Percentiles rank a stretch among this genome's conserved stretches.
These are phyloP conservation scores for Drosophila paranaensis DNA, from an alignment of 2,888 invertebrate species.

Conservation along the genomic window DNA sequence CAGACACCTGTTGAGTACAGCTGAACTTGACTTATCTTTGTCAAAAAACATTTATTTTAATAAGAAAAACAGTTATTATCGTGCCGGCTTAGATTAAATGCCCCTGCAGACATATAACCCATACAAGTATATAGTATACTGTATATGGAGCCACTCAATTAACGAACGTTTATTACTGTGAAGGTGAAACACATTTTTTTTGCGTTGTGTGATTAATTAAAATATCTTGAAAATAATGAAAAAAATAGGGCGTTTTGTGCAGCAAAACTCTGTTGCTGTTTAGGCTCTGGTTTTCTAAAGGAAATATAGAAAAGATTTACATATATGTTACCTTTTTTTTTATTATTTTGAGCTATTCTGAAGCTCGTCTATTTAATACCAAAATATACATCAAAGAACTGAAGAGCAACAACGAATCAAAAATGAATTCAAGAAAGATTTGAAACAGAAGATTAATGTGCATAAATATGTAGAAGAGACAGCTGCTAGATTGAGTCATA, in stretches of 20 bases:
- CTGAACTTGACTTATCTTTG: constrained; percentile 5
- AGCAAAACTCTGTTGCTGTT: not conserved
- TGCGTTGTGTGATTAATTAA: not conserved
- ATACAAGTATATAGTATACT: not conserved
- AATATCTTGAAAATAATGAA: not conserved
- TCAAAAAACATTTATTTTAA: constrained; percentile 10
- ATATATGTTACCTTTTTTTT: too few species aligned
- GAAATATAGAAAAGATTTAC: not conserved
- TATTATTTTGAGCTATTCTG: not conserved
- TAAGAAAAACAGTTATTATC: constrained; percentile 15
- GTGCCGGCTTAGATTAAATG: constrained; percentile 11
- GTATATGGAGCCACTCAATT: not conserved
- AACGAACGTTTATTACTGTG: constrained; percentile 1
- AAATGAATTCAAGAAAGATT: constrained; percentile 1
- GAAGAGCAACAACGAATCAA: not conserved
- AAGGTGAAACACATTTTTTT: not conserved
- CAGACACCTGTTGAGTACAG: constrained; percentile 9
- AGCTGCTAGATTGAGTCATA: not conserved
- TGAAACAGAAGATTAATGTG: not conserved
- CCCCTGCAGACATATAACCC: constrained; percentile 1
- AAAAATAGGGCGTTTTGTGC: not conserved
- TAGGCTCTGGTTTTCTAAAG: not conserved
- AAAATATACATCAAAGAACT: not conserved
- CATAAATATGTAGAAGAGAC: not conserved
- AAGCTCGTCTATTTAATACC: not conserved